A percentile compares a stretch with the other conserved stretches of the same genome.
These are phyloP conservation scores for Cheilosia pagana DNA, from an alignment of 2,888 invertebrate genomes.

Conservation along the genomic window DNA sequence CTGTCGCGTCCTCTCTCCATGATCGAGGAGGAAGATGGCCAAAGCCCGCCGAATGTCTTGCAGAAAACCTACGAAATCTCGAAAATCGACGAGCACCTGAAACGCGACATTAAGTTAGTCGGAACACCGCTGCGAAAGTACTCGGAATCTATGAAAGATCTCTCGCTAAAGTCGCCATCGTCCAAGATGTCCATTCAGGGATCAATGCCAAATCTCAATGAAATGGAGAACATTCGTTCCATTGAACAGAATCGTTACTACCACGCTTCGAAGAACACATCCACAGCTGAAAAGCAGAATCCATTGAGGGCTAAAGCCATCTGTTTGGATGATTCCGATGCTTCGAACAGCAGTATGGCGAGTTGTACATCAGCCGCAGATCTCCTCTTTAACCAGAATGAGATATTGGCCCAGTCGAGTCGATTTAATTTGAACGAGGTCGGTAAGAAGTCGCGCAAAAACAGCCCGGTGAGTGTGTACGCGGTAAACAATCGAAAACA, in stretches of 20 bases:
- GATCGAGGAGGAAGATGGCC: constrained; percentile 80
- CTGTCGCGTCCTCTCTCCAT: constrained; percentile 78
- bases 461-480: constrained; percentile 68
- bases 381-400: constrained; percentile 81
- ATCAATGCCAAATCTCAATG: constrained; percentile 83
- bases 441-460: constrained; percentile 76
- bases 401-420: constrained; percentile 83
- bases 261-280: constrained; percentile 27
- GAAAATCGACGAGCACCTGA: constrained; percentile 76
- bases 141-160: constrained; percentile 82
- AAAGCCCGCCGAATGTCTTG: constrained; percentile 67
- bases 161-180: constrained; percentile 79
- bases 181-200: constrained; percentile 80
- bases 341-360: constrained; percentile 77
- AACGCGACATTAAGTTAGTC: constrained; percentile 80
- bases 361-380: constrained; percentile 79
- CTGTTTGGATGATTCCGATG: constrained; percentile 75
- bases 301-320: constrained; percentile 58
- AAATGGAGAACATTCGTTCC: constrained; percentile 81
- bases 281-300: background rate
- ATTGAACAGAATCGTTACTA: constrained; percentile 83
- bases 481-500: background rate
- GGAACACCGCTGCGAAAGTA: constrained; percentile 82
- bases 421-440: constrained; percentile 82
- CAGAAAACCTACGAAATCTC: constrained; percentile 54